phyloP scores from a whole-genome alignment of 2,113 vertebrate genomes.

The Benitochromis conjunctus region DNA sequence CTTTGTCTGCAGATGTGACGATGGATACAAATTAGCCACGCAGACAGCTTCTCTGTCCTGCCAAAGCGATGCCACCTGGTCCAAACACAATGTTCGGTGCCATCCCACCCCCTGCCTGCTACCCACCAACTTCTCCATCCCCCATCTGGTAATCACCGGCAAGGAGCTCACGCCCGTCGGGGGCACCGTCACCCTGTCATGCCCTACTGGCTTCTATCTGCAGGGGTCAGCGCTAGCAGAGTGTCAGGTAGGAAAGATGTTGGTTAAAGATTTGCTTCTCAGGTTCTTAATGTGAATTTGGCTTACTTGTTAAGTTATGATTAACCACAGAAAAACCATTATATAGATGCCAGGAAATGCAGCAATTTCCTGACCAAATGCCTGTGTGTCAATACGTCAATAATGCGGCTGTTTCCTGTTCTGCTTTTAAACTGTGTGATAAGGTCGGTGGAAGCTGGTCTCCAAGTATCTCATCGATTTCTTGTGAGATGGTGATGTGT shows the following conservation, averaged over 20 bases:
- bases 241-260: constrained; percentile 78
- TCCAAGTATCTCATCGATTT: constrained; percentile 79
- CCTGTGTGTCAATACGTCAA: neutral
- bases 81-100: constrained; percentile 80
- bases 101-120: constrained; percentile 76
- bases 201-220: constrained; percentile 81
- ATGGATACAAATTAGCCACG: constrained; percentile 79
- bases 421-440: neutral
- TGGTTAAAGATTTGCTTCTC: neutral
- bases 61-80: constrained; percentile 86
- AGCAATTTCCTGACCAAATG: too few relatives aligned
- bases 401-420: neutral
- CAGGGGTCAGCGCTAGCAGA: constrained; percentile 74
- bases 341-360: neutral
- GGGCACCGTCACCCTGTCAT: constrained; percentile 79
- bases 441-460: constrained; percentile 84
- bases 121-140: constrained; percentile 70
- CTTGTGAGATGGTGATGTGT: constrained; percentile 83
- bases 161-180: constrained; percentile 78
- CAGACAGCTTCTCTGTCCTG: constrained; percentile 76
- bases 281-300: neutral
- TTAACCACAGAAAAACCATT: neutral
- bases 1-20: constrained; percentile 79
- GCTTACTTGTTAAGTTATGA: neutral
- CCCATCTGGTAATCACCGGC: constrained; percentile 67